Conservation (phyloP, 2,113 vertebrate species). For the Aptenodytes patagonicus region DNA sequence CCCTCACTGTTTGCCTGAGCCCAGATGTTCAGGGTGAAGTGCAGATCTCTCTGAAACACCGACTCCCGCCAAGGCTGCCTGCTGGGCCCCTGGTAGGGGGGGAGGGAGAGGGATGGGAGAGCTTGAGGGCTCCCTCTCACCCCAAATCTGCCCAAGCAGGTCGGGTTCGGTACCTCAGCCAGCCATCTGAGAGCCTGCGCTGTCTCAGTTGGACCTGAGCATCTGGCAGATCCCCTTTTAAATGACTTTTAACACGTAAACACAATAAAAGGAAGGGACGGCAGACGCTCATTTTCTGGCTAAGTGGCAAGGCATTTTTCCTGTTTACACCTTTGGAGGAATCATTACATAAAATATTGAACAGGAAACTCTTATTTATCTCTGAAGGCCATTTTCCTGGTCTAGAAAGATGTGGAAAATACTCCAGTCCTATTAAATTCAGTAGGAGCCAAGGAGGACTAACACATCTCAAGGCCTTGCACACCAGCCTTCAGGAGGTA, state of each 20-base stretch:
- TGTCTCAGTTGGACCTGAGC: background rate
- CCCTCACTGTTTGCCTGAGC: background rate
- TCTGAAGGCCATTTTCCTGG: background rate
- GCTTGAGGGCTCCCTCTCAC: background rate
- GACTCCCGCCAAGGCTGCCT: fast-evolving
- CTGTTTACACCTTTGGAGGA: slow-evolving; percentile 54
- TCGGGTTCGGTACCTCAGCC: background rate
- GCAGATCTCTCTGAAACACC: fast-evolving
- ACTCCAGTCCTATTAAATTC: background rate
- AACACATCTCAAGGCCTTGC: background rate
- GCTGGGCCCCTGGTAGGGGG: background rate
- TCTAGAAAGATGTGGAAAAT: background rate
- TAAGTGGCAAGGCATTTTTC: slow-evolving; percentile 13
- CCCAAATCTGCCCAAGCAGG: background rate
- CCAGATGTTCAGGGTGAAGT: background rate
- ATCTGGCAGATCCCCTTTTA: background rate
- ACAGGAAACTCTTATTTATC: slow-evolving; percentile 28
- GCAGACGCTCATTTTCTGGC: background rate
- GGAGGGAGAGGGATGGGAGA: background rate
- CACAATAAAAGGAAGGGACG: background rate
- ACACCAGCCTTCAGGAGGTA: background rate
- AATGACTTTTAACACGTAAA: slow-evolving; percentile 14
- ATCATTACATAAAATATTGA: slow-evolving; percentile 54
- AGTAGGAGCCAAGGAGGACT: background rate
- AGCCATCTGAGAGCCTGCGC: background rate